Conservation (phyloP, 2,113 vertebrate genomes). For the Paramormyrops kingsleyae region DNA sequence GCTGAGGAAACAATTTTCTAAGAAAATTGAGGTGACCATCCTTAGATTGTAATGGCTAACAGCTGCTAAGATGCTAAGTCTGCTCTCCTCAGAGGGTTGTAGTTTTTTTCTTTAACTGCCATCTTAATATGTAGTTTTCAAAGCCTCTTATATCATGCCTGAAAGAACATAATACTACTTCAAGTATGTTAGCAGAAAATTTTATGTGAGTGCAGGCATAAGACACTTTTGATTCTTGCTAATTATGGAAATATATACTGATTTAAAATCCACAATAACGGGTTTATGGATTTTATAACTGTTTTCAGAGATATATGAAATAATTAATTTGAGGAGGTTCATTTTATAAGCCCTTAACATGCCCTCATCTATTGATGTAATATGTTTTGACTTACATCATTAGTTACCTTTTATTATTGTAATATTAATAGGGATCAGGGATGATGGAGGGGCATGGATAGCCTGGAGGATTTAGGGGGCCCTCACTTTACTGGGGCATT, state of each 20-base stretch:
- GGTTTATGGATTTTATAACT: neutral
- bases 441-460: neutral
- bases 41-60: neutral
- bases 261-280: neutral
- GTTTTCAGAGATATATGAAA: neutral
- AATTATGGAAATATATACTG: neutral
- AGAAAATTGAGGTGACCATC: neutral
- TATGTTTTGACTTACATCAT: neutral
- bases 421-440: neutral
- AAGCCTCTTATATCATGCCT: neutral
- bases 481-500: neutral
- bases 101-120: neutral
- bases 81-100: neutral
- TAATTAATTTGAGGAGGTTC: neutral
- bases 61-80: neutral
- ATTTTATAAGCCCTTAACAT: neutral
- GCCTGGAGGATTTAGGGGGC: neutral
- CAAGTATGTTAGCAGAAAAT: neutral
- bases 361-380: neutral
- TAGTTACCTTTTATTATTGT: neutral
- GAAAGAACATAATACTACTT: neutral
- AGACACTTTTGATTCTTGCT: neutral
- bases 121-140: neutral
- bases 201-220: neutral
- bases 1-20: neutral